Evolutionary conservation across 2,888 invertebrate species (phyloP), one percentile per base, ranked within the genome.

Genomic region (Cerceris ruficornis): DNA sequence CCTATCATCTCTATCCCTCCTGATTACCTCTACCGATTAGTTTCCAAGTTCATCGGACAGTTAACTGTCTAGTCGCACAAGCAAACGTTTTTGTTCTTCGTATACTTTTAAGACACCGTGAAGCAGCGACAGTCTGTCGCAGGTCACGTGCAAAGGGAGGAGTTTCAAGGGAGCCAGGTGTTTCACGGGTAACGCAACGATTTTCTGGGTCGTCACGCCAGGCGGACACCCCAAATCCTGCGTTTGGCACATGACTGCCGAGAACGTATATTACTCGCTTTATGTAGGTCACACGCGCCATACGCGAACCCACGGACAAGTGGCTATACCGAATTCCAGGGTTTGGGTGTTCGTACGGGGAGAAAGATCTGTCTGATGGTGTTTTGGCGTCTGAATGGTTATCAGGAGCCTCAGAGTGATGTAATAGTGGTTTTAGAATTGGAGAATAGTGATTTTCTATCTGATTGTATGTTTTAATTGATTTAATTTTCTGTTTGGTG

Each of bases 131-230:
- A 70, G 84, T 60, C 75, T 69, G 80, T 61, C 71, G 80, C 64
- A 80, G 76, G 73, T 77, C 70, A 28, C 84, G 66, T 75, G 82
- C 76, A 61, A 73, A 76, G 65, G 62, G 62, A 61, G 60, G 62
- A 69, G 64, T 76, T 70, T 59, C 74, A 52, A 59, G 59, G 62
- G 59, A 73, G 86, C 89, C 89, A 89, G 89, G 89, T 89, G 89
- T 88, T 84, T 64, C 77, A 74, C 43, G 72, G 69, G 39, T 65
- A 66, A 79, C 77, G 71, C 75, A 81, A 77, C 77, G 82, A 84
- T 80, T 86, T 89, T 88, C 82, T 87, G 83, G 86, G 86, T 88
- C 89, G 88, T 88, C 86, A 86, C 86, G 87, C 80, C 87, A 82
- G 81, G 77, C 87, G 84, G 84, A 87, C 87, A 88, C 85, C 88